phyloP scores from a whole-genome alignment of 2,797 vertebrate species.

The Mustela erminea region DNA sequence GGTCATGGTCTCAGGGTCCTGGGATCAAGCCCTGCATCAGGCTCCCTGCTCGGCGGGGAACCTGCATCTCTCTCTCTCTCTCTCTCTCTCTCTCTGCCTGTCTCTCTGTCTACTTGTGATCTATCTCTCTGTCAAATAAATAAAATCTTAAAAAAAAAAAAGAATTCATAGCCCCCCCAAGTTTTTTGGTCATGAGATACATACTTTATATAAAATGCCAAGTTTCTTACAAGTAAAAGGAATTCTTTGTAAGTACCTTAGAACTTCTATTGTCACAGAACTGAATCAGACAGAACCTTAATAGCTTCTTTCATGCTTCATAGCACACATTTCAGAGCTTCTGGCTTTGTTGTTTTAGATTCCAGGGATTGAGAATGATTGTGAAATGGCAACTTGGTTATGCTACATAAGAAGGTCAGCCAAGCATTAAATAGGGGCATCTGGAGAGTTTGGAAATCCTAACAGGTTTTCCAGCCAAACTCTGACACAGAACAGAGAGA shows the following conservation, averaged over 20 bases:
- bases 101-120: too few relatives aligned
- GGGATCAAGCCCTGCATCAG: too few relatives aligned
- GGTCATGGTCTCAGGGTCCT: too few relatives aligned
- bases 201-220: neutral
- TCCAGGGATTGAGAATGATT: conserved; percentile 45
- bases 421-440: conserved; percentile 76
- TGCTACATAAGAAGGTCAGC: conserved; percentile 64
- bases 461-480: conserved; percentile 64
- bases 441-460: conserved; percentile 71
- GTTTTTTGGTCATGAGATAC: neutral
- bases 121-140: too few relatives aligned
- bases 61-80: too few relatives aligned
- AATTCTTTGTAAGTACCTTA: neutral
- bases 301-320: conserved; percentile 28
- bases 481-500: conserved; percentile 66
- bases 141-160: neutral
- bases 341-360: conserved; percentile 75
- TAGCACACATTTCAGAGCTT: conserved; percentile 56
- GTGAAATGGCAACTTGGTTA: conserved; percentile 73
- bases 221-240: conserved; percentile 1
- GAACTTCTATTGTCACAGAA: neutral
- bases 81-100: too few relatives aligned
- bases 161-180: neutral
- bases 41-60: too few relatives aligned
- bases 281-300: conserved; percentile 45